Conservation (phyloP, 2,113 vertebrate species). For the Barnardius zonarius region DNA sequence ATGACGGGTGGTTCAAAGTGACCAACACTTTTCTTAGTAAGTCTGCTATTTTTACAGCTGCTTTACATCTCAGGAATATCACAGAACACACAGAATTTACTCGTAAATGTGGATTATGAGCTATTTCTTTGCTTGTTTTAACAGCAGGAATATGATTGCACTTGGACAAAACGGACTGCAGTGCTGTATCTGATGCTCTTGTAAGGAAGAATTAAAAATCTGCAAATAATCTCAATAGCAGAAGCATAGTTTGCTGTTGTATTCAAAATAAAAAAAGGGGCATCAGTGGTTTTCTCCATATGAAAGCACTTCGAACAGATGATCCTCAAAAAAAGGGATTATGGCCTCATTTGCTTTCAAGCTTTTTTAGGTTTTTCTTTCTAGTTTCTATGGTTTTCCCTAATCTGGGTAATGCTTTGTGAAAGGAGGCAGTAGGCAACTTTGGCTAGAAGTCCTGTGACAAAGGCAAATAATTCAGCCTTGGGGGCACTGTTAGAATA, state of each 20-base stretch:
- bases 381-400: not conserved
- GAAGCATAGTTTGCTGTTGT: not conserved
- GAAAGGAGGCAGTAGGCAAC: not conserved
- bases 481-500: not conserved
- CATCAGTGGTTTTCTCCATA: not conserved
- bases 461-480: not conserved
- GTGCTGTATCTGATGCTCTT: not conserved
- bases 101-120: not conserved
- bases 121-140: not conserved
- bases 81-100: not conserved
- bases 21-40: not conserved
- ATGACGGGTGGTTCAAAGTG: not conserved
- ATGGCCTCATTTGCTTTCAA: not conserved
- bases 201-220: not conserved
- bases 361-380: not conserved
- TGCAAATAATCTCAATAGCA: not conserved
- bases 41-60: not conserved
- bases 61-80: not conserved
- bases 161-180: not conserved
- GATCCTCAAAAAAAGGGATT: not conserved
- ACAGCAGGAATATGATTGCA: not conserved
- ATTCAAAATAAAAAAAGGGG: not conserved
- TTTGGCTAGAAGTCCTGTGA: not conserved
- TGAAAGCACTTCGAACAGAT: not conserved
- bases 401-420: not conserved